These are phyloP conservation scores for Drosophila pachea DNA, from an alignment of 1,140 invertebrate genomes.

Conservation along the genomic window DNA sequence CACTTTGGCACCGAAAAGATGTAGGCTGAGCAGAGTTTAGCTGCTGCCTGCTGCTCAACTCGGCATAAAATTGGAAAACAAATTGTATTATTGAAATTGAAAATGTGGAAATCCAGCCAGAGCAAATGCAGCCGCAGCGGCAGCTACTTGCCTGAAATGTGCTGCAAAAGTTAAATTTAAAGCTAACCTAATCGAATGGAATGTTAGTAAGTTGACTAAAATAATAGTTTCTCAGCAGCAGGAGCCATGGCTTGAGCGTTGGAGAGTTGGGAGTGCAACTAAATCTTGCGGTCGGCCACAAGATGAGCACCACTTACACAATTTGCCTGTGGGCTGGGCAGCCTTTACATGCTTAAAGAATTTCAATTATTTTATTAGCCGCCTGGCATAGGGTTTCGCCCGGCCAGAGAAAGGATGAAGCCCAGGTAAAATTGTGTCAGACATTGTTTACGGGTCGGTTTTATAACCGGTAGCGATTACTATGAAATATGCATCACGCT, in stretches of 20 bases:
- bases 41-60: conserved; percentile 51
- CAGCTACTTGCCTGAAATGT: conserved; percentile 8
- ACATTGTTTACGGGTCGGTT: conserved; percentile 54
- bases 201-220: neutral
- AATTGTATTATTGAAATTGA: conserved; percentile 76
- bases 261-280: conserved; percentile 34
- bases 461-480: conserved; percentile 65
- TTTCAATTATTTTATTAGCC: conserved; percentile 77
- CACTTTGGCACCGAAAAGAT: conserved; percentile 52
- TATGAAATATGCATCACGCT: conserved; percentile 70
- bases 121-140: conserved; percentile 4
- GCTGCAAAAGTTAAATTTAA: conserved; percentile 23
- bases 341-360: conserved; percentile 58
- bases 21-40: conserved; percentile 22
- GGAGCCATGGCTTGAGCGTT: neutral
- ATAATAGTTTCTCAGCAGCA: neutral
- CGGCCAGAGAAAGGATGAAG: conserved; percentile 49
- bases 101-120: conserved; percentile 55
- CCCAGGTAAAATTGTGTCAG: conserved; percentile 53
- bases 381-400: conserved; percentile 58
- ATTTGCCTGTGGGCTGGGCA: conserved; percentile 17
- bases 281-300: conserved; percentile 30
- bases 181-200: conserved; percentile 15
- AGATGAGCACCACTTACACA: conserved; percentile 11
- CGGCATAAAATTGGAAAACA: conserved; percentile 70